Base-by-base conservation (phyloP, 2,113 vertebrate species). In the Tympanuchus pallidicinctus region DNA sequence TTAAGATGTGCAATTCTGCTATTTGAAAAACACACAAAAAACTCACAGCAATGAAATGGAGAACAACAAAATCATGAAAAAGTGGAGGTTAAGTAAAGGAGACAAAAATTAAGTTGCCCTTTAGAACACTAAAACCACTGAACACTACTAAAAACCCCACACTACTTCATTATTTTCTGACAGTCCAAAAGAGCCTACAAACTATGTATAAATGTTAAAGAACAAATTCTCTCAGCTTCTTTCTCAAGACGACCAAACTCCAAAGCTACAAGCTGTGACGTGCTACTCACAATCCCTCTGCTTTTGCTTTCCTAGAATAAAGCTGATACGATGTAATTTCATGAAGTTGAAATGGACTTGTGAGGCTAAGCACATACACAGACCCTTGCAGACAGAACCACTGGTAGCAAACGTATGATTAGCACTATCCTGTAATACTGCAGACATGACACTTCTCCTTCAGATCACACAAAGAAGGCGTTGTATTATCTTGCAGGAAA, bases 401-500 rank as follows among this genome's bases (percentile, higher is more conserved):
- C 72, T 42, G n/a, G 19, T 43, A 67, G 40, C 40, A 65, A 82
- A 70, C 14, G 57, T 1, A 2, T 30, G 60, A 86, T 65, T 50
- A 80, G 78, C 88, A 86, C n/a, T 48, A 20, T 19, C 88, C 86
- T 91, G 75, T 77, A 93, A 88, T 6, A 48, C 27, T 19, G 82
- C 95, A 94, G 89, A 94, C 19, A 57, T 2, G 40, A 2, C 78
- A 80, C 87, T 96, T 95, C 96, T 86, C 93, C 91, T 95, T 89
- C 93, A 90, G 88, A 96, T 83, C 78, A 93, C 85, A 94, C 85
- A 91, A 91, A 93, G 75, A 90, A 72, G 54, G 74, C 80, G 86
- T 64, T 97, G 20, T 77, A 86, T 76, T 95, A 95, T 96, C 96
- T 97, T 82, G 97, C 95, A 98, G 98, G 97, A 98, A 98, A 97